Base-by-base conservation (phyloP, 2,797 vertebrate genomes). In the Glyptemys insculpta region DNA sequence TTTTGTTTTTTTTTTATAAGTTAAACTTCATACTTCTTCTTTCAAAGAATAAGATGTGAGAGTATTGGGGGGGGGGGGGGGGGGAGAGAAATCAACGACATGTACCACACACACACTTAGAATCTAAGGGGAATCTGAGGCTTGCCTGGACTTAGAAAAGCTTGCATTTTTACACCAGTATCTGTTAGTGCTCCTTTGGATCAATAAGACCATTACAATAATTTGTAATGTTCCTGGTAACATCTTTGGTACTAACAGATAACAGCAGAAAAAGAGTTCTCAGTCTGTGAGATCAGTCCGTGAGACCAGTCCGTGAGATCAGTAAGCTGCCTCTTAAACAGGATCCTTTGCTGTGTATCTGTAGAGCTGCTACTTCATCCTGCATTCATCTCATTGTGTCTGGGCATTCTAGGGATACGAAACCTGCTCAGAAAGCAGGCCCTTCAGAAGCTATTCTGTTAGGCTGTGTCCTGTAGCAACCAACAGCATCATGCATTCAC, bases 381-480 rank as follows among this genome's bases (percentile, higher is more conserved):
- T 41, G 21, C 44, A 47, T 29, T 44, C 23, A 47, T 47, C 72
- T 44, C 23, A 68, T 68, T 68, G 34, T 10, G 34, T 62, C 49
- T 74, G 56, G 91, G 59, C 6, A 57, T 6, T 47, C 29, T 34
- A n/a, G 4, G 27, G 47, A 92, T 49, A 14, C 5, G 2, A 85
- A 91, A 84, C 18, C 65, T 87, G 83, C 2, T 83, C 59, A 14
- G 25, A 76, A 27, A 79, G 34, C 6, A 68, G 18, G 18, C 8
- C 8, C 18, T n/a, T 68, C 1, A 47, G 49, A 88, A 92, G 90
- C 29, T 37, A 83, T 27, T 15, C 57, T 87, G 81, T 29, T 52
- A 50, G 47, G 21, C 19, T 85, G 50, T n/a, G 87, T 80, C n/a
- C 72, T 68, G 15, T 54, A 88, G 62, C 90, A 88, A 94, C 1